Evolutionary conservation across 2,888 invertebrate genomes (phyloP), one percentile per base, ranked within the genome.

Genomic region (Napeogenes sylphis): DNA sequence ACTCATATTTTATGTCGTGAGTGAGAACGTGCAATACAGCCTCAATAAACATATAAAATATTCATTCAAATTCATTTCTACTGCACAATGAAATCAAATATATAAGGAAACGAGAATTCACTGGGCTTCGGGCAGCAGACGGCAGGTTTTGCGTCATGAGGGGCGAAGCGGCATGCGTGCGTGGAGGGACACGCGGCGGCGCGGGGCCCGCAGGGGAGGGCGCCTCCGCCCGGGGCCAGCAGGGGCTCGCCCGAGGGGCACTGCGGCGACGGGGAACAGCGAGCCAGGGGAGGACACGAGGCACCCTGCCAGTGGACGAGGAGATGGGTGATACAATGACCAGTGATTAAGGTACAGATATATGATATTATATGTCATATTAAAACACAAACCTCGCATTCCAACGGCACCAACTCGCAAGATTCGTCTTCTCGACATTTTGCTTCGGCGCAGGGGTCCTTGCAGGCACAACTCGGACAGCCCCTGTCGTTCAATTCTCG

Each of bases 61-160:
- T 5, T 4, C 13, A n/a, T 35, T 38, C 14, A 21, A 21, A 21
- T 21, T 21, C 21, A 21, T 21, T 21, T 21, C 21, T 21, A 21
- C 21, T 21, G 21, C 21, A 21, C 21, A 21, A 21, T 21, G 21
- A 21, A 13, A 51, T 51, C 14, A 51, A 30, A 51, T 13, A 51
- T 4, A 32, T 10, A 51, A 30, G 2, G 35, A 32, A 13, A 32
- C 14, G 13, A 42, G 10, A 42, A 68, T 92, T 91, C 81, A 94
- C 95, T 92, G 69, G 96, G 96, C 79, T 97, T 97, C 10, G 95
- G 95, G 76, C 97, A 97, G 85, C 97, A 97, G n/a, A 96, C 95
- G 0, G 96, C 94, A 62, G 95, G 95, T 73, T 94, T 94, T 0
- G 87, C 82, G 66, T 94, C 94, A 55, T 96, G 93, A 0, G 96